Conservation (phyloP, 2,113 vertebrate genomes). For the Takifugu bimaculatus region DNA sequence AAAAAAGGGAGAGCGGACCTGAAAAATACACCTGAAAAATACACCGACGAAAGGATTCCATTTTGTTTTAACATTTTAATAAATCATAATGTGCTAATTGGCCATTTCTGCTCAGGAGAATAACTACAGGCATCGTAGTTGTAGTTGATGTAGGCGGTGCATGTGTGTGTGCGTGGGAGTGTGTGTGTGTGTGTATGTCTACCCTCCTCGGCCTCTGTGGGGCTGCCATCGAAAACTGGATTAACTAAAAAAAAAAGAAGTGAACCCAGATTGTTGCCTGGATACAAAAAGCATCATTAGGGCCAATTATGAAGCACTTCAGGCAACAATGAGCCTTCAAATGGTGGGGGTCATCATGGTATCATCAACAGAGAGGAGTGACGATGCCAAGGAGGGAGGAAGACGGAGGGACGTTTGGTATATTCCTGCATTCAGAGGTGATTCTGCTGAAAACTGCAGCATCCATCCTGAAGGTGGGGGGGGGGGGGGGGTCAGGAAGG, state of each 20-base stretch:
- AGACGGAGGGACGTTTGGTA: neutral
- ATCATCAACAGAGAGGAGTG: conserved; percentile 46
- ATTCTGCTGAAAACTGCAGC: neutral
- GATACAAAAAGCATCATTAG: conserved; percentile 82
- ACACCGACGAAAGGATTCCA: neutral
- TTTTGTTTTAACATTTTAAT: neutral
- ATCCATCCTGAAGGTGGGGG: conserved; percentile 21
- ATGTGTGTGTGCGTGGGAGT: conserved; percentile 16
- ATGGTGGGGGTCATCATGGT: conserved; percentile 36
- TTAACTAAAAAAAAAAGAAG: conserved; percentile 57
- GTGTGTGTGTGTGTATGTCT: conserved; percentile 23
- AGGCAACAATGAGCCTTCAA: conserved; percentile 58
- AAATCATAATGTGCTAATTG: conserved; percentile 12
- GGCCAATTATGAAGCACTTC: conserved; percentile 72
- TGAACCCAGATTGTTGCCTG: conserved; percentile 69
- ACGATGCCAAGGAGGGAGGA: neutral
- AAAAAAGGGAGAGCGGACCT: neutral
- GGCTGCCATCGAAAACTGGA: conserved; percentile 55
- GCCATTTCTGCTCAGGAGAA: conserved; percentile 17
- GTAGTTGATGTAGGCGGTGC: conserved; percentile 32
- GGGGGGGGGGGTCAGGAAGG: conserved; percentile 31
- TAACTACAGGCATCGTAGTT: conserved; percentile 15
- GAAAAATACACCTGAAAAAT: neutral
- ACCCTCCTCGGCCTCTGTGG: conserved; percentile 52
- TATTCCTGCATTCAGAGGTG: too few species aligned